Base-by-base conservation (phyloP, 2,797 vertebrate species). In the Gallinago nigripennis region DNA sequence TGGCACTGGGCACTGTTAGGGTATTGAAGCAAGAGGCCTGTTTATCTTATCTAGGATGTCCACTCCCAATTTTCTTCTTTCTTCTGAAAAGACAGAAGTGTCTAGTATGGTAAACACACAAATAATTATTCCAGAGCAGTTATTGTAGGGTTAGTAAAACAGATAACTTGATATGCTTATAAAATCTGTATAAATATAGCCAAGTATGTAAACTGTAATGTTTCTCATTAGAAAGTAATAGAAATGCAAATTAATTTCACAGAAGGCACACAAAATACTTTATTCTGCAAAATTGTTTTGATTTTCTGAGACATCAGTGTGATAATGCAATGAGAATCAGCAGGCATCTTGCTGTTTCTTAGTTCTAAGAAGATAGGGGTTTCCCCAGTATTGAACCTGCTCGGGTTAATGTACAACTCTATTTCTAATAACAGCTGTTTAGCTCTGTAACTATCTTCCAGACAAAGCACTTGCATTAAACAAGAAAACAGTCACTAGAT, bases 211-310 rank as follows among this genome's bases (percentile, higher is more conserved):
- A 97, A 89, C 31, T 18, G 58, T 53, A 80, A 90, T 69, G 64
- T 91, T 92, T 88, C 48, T 92, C 65, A 91, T 88, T 94, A 76
- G 48, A 93, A 96, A 90, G 88, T 80, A 91, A 94, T 83, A 91
- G 80, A 80, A 84, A 88, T 89, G 54, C 27, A 94, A 88, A 93
- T 35, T 84, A 50, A 93, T 94, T 96, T 97, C 69, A 88, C 11
- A n/a, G 71, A 91, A 93, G 41, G 60, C 76, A 82, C 57, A 90
- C 41, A 79, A 94, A 71, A 65, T 24, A 57, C 20, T 3, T 21
- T 81, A 87, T 90, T 90, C 60, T 80, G 37, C 35, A 80, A 46
- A 86, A 83, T 82, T 48, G 9, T 72, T 95, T 94, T 92, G 54
- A 77, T 92, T 35, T 57, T 90, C 51, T 60, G 48, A 92, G 65